Conservation (phyloP, 37 sponge, comb jelly and placozoan species). For the Axinella damicornis region DNA sequence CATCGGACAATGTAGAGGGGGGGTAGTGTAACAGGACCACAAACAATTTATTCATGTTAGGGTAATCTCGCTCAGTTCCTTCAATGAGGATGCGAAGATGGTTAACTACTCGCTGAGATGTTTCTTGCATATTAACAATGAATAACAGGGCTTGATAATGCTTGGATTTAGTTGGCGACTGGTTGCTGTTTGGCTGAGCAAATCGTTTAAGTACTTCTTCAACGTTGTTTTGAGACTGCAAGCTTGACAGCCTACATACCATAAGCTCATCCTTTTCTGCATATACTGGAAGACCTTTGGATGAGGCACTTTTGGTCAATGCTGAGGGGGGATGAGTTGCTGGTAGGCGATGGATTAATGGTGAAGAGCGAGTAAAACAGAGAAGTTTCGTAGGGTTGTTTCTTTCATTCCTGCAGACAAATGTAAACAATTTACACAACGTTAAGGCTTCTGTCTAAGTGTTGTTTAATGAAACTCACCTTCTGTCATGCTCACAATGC, state of each 20-base stretch:
- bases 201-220: constrained; percentile 52
- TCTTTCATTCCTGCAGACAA: too few relatives aligned
- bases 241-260: constrained; percentile 56
- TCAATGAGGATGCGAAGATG: constrained; percentile 84
- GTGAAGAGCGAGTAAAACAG: constrained; percentile 87
- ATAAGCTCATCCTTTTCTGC: constrained; percentile 31
- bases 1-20: constrained; percentile 57
- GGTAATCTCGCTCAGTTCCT: constrained; percentile 52
- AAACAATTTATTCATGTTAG: constrained; percentile 49
- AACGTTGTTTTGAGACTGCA: constrained; percentile 54
- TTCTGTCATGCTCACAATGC: too few relatives aligned
- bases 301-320: too few relatives aligned
- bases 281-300: constrained; percentile 8
- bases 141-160: constrained; percentile 17
- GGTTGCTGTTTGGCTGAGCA: constrained; percentile 11
- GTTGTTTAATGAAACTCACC: too few relatives aligned
- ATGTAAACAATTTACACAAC: too few relatives aligned
- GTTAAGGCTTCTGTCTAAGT: too few relatives aligned
- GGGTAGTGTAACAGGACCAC: constrained; percentile 89
- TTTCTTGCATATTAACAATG: constrained; percentile 68
- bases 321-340: constrained; percentile 48
- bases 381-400: constrained; percentile 71
- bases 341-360: constrained; percentile 80
- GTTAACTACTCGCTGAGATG: constrained; percentile 66
- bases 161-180: too few relatives aligned